phyloP scores from a whole-genome alignment of 2,797 vertebrate genomes.

The Triplophysa bombifrons region DNA sequence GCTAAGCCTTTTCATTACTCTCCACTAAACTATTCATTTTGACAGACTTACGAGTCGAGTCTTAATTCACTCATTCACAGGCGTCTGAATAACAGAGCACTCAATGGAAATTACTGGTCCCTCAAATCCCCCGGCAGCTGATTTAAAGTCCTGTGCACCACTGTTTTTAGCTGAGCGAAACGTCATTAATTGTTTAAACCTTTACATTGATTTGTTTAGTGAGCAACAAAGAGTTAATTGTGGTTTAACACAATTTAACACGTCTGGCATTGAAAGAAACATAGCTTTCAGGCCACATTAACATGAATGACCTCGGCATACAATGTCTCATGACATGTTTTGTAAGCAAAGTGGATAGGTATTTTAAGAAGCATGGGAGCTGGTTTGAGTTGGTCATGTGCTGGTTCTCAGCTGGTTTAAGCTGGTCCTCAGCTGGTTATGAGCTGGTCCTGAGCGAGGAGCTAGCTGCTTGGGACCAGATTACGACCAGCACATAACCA shows the following conservation, averaged over 20 bases:
- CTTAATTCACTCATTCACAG: conserved; percentile 52
- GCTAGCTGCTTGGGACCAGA: no score
- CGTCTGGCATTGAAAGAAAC: conserved; percentile 28
- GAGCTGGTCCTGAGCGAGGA: no score
- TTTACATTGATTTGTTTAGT: conserved; percentile 71
- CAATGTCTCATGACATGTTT: background rate
- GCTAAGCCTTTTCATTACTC: conserved; percentile 51
- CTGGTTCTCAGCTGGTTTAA: no score
- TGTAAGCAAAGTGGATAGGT: background rate
- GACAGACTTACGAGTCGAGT: conserved; percentile 60
- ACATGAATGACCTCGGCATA: background rate
- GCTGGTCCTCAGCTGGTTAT: no score
- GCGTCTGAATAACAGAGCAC: conserved; percentile 67
- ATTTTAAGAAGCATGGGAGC: no score
- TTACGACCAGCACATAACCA: no score
- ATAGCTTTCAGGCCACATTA: background rate
- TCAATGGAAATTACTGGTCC: conserved; percentile 57
- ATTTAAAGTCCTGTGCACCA: conserved; percentile 66
- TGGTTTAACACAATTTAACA: no score
- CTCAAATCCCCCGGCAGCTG: conserved; percentile 53
- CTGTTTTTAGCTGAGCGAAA: conserved; percentile 65
- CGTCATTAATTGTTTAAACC: conserved; percentile 71
- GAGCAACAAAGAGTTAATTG: conserved; percentile 62
- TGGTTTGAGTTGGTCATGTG: no score
- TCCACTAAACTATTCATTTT: conserved; percentile 60